Evolutionary conservation across 2,113 vertebrate genomes (phyloP), one percentile per base, ranked within the genome.

Genomic region (Clinocottus analis): DNA sequence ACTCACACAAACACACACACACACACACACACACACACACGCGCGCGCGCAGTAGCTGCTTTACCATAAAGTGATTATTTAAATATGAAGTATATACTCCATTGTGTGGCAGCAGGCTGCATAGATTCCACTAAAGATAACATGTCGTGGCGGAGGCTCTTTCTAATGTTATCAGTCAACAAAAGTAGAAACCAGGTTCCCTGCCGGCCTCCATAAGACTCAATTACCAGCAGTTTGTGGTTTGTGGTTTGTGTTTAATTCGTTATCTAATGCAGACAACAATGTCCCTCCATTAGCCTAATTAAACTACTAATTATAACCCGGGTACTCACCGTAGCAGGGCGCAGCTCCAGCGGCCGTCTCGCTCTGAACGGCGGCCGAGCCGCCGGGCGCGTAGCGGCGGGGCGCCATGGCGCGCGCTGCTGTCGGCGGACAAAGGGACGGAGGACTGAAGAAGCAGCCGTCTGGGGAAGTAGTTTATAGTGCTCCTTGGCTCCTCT

Each of bases 251-350:
- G 23, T 25, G 25, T 41, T 2, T 21, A 66, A 29, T 12, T 9
- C 21, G 16, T 47, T 10, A 66, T 10, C 17, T 29, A 31, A 12
- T 2, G 65, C 23, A 5, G 7, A 47, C 11, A 19, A 11, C 31
- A 31, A 4, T 49, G 6, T 33, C 21, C 1, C 23, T 11, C 8
- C 6, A 21, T 33, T 14, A 49, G 11, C 23, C 14, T 27, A 56
- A 56, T 67, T n/a, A 11, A 55, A 41, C 23, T 53, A 16, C 13
- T 37, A 17, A 27, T 70, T 41, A 19, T 41, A 21, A 27, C 8
- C n/a, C 25, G 2, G 7, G 14, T 53, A 72, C 80, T 80, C 62
- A 83, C 85, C 85, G 25, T 79, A 69, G 43, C 19, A 43, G 35
- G 23, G 62, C 2, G 67, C 35, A 1, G 69, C 49, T 45, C 14